Evolutionary conservation across 2,797 vertebrate species (phyloP), one percentile per base, ranked within the genome.

Genomic region (Natrix natrix): DNA sequence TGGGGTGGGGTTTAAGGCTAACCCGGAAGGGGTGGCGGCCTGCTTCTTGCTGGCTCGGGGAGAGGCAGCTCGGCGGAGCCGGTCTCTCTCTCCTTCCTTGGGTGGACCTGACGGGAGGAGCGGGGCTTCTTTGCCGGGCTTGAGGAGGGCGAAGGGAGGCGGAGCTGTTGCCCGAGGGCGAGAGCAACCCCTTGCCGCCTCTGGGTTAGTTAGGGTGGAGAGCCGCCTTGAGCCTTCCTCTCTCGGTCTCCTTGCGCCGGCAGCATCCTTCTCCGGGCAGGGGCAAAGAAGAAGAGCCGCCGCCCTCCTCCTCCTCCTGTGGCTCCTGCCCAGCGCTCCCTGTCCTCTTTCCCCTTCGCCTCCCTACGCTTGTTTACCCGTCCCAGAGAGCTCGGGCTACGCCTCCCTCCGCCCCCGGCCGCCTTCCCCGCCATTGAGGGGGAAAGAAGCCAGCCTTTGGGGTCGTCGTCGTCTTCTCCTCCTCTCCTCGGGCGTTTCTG

Each of bases 1-100:
- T 2, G 26, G 69, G 95, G 93, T 92, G 94, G 87, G 92, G 95
- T 91, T 66, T 55, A 90, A 88, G 89, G 54, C 56, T 55, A 93
- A 87, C 83, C 86, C 90, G 61, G 92, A 93, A 93, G 93, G 90
- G 90, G 93, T 91, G 90, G 90, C 10, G 48, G 37, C 52, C 8
- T 37, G 52, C 0, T 14, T 14, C 69, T 32, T 24, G 5, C 54
- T 22, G 48, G 57, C 12, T n/a, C 57, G 16, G 69, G 57, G 5
- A 14, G n/a, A 14, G 8, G 43, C 32, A 52, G 57, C 32, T n/a
- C 12, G 66, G 87, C 63, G 13, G 90, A 60, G 37, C 20, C 43
- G 61, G 55, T 32, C 87, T 28, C 74, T 7, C 24, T 26, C 4
- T 28, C 26, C 5, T 63, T 63, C 28, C 26, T 26, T 89, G 90